Evolutionary conservation across 2,113 vertebrate species (phyloP).

Genomic region (Polypterus bichir): DNA sequence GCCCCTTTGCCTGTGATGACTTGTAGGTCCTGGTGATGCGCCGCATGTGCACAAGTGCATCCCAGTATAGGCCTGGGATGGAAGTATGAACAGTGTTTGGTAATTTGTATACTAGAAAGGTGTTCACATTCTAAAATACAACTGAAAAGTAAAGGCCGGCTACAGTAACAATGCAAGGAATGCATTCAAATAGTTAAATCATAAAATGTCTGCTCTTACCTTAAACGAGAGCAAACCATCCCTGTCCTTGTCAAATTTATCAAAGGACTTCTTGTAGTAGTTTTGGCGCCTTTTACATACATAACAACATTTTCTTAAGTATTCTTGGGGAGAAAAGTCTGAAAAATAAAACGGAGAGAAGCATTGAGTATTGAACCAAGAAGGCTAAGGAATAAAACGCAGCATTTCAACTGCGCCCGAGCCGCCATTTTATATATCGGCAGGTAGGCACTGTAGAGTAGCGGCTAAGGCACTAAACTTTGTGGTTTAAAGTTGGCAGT

Average conservation of each 20-base stretch:
- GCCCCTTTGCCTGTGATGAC: too few relatives aligned
- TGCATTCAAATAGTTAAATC: too few relatives aligned
- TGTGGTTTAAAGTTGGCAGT: neutral
- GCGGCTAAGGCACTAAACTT: too few relatives aligned
- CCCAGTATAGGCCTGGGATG: too few relatives aligned
- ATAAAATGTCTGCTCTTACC: constrained; percentile 1
- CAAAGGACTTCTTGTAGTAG: constrained; percentile 16
- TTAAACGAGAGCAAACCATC: constrained; percentile 14
- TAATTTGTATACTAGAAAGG: too few relatives aligned
- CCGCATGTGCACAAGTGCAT: too few relatives aligned
- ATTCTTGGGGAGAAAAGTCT: constrained; percentile 15
- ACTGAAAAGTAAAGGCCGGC: too few relatives aligned
- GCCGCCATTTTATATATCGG: neutral
- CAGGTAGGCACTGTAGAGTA: too few relatives aligned
- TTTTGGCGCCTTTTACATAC: constrained; percentile 11
- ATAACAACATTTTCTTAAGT: constrained; percentile 16
- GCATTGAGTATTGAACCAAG: neutral
- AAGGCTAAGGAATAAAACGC: neutral
- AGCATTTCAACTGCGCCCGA: neutral
- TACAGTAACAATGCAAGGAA: too few relatives aligned
- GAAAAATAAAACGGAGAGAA: neutral
- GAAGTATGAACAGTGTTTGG: too few relatives aligned
- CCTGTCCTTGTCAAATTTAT: constrained; percentile 16
- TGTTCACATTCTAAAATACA: too few relatives aligned
- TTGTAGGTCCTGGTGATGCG: too few relatives aligned